Evolutionary conservation across 23 tunicate genomes (phyloP), one percentile per base, ranked within the genome.

Genomic region (Clavelina lepadiformis): DNA sequence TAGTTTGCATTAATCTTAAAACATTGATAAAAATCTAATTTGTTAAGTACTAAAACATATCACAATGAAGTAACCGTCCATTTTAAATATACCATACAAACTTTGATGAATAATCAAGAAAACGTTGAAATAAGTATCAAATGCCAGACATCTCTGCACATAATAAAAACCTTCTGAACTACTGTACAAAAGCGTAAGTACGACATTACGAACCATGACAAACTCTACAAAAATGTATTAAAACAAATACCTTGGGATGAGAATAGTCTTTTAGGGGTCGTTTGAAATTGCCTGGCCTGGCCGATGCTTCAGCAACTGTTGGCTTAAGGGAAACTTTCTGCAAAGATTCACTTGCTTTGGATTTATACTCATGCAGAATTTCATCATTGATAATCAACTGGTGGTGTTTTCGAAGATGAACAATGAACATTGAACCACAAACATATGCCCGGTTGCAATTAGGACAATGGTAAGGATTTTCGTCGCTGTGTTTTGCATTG

Each of bases 381-480:
- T 41, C 49, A 41, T 66, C 72, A 26, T 6, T 46, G 5, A 46
- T 3, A 8, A 7, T 7, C 20, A 66, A 11, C 3, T 11, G 8
- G 35, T 66, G 72, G 7, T 24, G 46, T 28, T 46, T 66, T 6
- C 57, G n/a, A 7, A 66, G 34, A 66, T 66, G 72, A 22, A 3
- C 11, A 28, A 66, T 23, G 47, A 66, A 66, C 8, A 46, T 45
- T 23, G 72, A 23, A 6, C 15, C 11, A 33, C 72, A 66, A 7
- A 27, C 15, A 37, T 66, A 66, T 15, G 29, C 36, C 3, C 56
- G 56, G 3, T 22, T 18, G 45, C 72, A 66, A 3, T 28, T 24
- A 3, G 56, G 72, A 27, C 72, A 66, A 28, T 66, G 56, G 26
- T 24, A 66, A 22, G 72, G 72, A n/a, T 31, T 45, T 3, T 46